Conservation (phyloP, 2,888 invertebrate genomes). For the Hydriomena furcata region DNA sequence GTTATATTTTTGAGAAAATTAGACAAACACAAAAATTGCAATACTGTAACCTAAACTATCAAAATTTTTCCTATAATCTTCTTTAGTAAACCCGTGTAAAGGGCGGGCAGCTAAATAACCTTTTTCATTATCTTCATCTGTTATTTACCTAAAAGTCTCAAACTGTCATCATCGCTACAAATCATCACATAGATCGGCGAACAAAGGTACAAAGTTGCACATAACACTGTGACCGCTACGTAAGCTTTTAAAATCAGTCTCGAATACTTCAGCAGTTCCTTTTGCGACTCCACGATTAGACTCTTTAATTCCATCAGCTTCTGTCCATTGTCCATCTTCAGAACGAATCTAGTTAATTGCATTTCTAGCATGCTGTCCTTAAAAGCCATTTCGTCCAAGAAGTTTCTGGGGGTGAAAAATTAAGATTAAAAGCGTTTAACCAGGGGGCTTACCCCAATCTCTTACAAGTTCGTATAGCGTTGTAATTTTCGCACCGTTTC, state of each 20-base stretch:
- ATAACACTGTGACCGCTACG: slow-evolving; percentile 51
- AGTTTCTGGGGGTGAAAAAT: slow-evolving; percentile 30
- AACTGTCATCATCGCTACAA: slow-evolving; percentile 50
- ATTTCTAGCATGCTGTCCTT: slow-evolving; percentile 58
- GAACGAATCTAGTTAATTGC: slow-evolving; percentile 54
- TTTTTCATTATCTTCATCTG: no score
- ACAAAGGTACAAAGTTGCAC: slow-evolving; percentile 62
- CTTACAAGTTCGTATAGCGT: no score
- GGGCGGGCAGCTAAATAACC: no score
- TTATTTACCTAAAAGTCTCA: slow-evolving; percentile 62
- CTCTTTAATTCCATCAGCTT: slow-evolving; percentile 54
- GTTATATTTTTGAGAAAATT: no score
- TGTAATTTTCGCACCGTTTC: no score
- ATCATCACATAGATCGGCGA: slow-evolving; percentile 63
- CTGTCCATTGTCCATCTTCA: slow-evolving; percentile 37
- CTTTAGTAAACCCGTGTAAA: no score
- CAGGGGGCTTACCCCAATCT: no score
- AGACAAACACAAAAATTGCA: no score
- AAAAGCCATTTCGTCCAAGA: slow-evolving; percentile 63
- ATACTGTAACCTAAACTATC: no score
- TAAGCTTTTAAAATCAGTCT: slow-evolving; percentile 57
- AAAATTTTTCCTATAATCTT: no score
- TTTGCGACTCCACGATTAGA: slow-evolving; percentile 54
- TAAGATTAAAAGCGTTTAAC: no score
- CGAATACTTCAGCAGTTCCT: slow-evolving; percentile 54